These are phyloP conservation scores for Telmatochromis brichardi DNA, from an alignment of 2,113 vertebrate genomes.

Conservation along the genomic window DNA sequence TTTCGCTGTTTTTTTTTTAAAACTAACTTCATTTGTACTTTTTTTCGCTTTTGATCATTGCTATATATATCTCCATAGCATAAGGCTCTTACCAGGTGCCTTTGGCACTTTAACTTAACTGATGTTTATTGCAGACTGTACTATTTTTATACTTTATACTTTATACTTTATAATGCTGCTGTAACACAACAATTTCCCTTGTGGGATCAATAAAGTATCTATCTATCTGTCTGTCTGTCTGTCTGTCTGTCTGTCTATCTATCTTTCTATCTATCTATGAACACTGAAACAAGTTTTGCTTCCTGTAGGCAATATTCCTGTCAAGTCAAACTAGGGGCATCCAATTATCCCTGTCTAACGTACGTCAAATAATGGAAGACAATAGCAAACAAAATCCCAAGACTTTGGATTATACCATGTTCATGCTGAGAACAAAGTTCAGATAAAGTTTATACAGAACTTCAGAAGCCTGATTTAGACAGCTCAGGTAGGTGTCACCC, in stretches of 20 bases:
- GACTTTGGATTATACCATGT: too few species aligned
- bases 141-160: neutral
- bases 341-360: neutral
- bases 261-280: neutral
- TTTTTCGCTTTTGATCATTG: neutral
- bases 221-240: neutral
- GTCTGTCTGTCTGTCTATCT: neutral
- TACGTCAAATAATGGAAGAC: neutral
- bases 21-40: neutral
- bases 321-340: neutral
- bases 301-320: neutral
- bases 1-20: neutral
- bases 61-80: neutral
- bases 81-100: neutral
- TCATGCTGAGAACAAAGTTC: too few species aligned
- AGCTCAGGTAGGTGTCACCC: neutral
- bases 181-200: neutral
- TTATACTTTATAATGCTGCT: neutral
- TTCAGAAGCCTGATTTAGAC: neutral
- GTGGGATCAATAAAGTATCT: neutral
- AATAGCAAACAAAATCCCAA: neutral
- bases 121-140: neutral
- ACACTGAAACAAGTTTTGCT: neutral
- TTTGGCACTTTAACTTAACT: neutral
- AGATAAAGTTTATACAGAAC: neutral